Evolutionary conservation across 2,113 vertebrate genomes (phyloP).

Genomic region (Clarias magur): DNA sequence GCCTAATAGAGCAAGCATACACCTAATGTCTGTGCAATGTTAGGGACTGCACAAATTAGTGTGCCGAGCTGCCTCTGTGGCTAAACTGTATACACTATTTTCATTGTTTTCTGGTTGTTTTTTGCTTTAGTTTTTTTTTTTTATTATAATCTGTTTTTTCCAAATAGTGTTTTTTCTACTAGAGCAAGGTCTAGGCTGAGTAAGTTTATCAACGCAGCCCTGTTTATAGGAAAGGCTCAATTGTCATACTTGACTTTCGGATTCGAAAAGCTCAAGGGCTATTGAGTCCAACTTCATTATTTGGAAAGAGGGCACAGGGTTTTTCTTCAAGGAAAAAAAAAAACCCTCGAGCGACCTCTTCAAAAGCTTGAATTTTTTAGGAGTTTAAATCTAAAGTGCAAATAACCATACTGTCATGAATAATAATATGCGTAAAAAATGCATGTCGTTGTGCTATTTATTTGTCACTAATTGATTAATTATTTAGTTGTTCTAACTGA

Average conservation of each 20-base stretch:
- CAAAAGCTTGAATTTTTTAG: constrained; percentile 33
- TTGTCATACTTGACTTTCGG: constrained; percentile 33
- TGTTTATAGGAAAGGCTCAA: constrained; percentile 32
- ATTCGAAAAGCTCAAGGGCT: constrained; percentile 36
- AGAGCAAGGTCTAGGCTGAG: neutral
- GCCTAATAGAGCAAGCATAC: neutral
- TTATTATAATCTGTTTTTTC: neutral
- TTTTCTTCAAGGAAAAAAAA: constrained; percentile 10
- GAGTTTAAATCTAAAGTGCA: constrained; percentile 30
- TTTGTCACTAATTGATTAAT: neutral
- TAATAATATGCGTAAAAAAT: neutral
- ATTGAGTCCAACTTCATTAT: constrained; percentile 44
- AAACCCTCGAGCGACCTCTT: neutral
- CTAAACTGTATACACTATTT: neutral
- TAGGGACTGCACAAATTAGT: neutral
- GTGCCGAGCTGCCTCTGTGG: neutral
- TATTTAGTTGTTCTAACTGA: neutral
- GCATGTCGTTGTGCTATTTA: neutral
- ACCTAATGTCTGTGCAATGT: neutral
- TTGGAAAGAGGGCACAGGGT: constrained; percentile 22
- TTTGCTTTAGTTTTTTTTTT: neutral
- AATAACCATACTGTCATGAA: constrained; percentile 1
- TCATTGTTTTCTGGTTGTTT: neutral
- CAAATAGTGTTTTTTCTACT: neutral
- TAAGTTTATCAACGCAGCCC: neutral